Conservation (phyloP, 2,797 vertebrate genomes). For the Emys orbicularis region DNA sequence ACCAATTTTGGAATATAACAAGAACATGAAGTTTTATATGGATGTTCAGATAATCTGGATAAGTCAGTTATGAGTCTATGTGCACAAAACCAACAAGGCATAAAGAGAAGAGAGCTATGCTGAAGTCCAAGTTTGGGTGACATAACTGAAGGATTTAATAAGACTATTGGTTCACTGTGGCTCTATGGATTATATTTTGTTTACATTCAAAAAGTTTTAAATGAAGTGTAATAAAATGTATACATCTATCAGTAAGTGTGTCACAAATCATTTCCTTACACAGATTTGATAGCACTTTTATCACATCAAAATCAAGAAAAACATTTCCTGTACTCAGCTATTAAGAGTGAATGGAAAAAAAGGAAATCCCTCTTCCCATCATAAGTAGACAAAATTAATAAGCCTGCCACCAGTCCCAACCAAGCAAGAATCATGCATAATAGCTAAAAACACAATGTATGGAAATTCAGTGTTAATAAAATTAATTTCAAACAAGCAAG, state of each 20-base stretch:
- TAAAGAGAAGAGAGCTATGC: background rate
- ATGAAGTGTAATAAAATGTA: background rate
- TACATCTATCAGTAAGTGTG: background rate
- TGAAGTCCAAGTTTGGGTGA: background rate
- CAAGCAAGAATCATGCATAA: slow-evolving; percentile 82
- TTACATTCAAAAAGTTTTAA: background rate
- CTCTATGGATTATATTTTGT: background rate
- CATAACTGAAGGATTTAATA: background rate
- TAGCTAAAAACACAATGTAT: slow-evolving; percentile 81
- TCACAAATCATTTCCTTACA: slow-evolving; percentile 24
- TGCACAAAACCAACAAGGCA: slow-evolving; percentile 3
- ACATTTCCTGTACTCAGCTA: slow-evolving; percentile 45
- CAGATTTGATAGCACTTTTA: slow-evolving; percentile 38
- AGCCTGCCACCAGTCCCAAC: slow-evolving; percentile 72
- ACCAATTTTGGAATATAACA: background rate
- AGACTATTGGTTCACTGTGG: background rate
- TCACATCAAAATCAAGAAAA: slow-evolving; percentile 36
- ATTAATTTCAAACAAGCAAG: slow-evolving; percentile 98
- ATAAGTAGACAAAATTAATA: slow-evolving; percentile 55
- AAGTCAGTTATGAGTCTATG: background rate
- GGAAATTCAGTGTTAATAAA: slow-evolving; percentile 92
- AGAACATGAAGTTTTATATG: background rate
- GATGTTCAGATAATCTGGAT: background rate
- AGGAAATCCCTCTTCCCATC: slow-evolving; percentile 38
- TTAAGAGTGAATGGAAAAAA: slow-evolving; percentile 54